These are phyloP conservation scores for Drosophila mayri DNA, from an alignment of 1,140 invertebrate species.

Conservation along the genomic window DNA sequence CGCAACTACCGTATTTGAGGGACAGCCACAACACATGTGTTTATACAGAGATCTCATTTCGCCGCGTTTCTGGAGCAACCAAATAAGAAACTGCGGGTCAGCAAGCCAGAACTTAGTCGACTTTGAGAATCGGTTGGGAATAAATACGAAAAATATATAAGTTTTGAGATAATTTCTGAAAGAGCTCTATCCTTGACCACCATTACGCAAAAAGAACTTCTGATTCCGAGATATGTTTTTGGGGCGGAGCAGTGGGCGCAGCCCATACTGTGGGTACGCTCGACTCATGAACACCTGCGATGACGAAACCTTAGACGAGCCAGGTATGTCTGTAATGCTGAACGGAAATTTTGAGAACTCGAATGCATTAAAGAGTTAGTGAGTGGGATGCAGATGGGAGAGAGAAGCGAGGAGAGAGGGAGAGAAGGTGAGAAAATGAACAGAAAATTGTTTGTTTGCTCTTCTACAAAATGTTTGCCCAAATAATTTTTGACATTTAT, in stretches of 20 bases:
- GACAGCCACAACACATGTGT: conserved; percentile 42
- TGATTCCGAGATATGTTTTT: conserved; percentile 33
- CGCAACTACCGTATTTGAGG: conserved; percentile 13
- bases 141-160: conserved; percentile 4
- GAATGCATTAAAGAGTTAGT: neutral
- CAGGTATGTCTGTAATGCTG: conserved; percentile 50
- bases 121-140: conserved; percentile 31
- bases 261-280: conserved; percentile 40
- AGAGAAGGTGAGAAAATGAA: conserved; percentile 7
- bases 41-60: conserved; percentile 29
- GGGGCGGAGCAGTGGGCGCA: conserved; percentile 25
- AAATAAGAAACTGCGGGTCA: conserved; percentile 33
- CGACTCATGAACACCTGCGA: conserved; percentile 51
- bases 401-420: neutral
- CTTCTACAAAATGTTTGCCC: conserved; percentile 19
- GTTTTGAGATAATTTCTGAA: neutral
- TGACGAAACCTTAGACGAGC: conserved; percentile 19
- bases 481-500: conserved; percentile 35
- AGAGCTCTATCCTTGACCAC: neutral
- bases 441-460: conserved; percentile 22
- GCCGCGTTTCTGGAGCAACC: conserved; percentile 8
- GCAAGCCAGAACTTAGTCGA: conserved; percentile 37
- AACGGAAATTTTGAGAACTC: neutral
- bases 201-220: neutral
- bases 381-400: neutral